Percentiles rank a stretch among this genome's conserved stretches.
These are phyloP conservation scores for Lamellibrachia satsuma DNA, from an alignment of 2,888 invertebrate species.

Conservation along the genomic window DNA sequence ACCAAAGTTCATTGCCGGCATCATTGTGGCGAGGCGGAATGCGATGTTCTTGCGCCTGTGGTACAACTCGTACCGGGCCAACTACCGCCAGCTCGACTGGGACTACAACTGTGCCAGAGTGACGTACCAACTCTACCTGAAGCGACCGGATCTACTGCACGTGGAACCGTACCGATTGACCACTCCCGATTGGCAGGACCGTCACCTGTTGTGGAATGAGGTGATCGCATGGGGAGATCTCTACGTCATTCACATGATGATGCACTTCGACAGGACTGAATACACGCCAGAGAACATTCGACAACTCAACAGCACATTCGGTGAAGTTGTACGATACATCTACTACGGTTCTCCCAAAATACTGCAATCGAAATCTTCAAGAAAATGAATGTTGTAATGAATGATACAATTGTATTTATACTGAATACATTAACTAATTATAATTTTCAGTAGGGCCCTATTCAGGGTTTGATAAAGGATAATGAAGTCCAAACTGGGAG, in stretches of 20 bases:
- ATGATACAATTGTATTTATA: too few relatives aligned
- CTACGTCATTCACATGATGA: conserved; percentile 40
- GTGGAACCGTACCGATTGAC: conserved; percentile 37
- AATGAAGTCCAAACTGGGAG: too few relatives aligned
- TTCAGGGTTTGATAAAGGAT: too few relatives aligned
- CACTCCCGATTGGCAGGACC: conserved; percentile 39
- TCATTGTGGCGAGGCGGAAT: conserved; percentile 37
- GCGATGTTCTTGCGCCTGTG: conserved; percentile 36
- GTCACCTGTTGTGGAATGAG: conserved; percentile 36
- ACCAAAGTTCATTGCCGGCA: conserved; percentile 40
- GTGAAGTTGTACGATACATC: conserved; percentile 39
- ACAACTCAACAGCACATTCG: conserved; percentile 35
- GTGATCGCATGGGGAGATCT: conserved; percentile 39
- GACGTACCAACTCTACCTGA: conserved; percentile 35
- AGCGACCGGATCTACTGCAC: conserved; percentile 38
- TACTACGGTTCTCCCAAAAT: conserved; percentile 38
- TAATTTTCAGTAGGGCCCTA: too few relatives aligned
- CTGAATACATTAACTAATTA: too few relatives aligned
- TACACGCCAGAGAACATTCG: conserved; percentile 37
- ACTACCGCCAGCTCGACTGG: conserved; percentile 39
- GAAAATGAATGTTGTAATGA: background rate
- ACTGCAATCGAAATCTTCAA: background rate
- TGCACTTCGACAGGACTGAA: conserved; percentile 30
- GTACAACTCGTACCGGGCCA: conserved; percentile 38
- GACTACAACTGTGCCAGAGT: conserved; percentile 42